Conservation (phyloP, 2,113 vertebrate genomes). For the Lagenorhynchus albirostris region DNA sequence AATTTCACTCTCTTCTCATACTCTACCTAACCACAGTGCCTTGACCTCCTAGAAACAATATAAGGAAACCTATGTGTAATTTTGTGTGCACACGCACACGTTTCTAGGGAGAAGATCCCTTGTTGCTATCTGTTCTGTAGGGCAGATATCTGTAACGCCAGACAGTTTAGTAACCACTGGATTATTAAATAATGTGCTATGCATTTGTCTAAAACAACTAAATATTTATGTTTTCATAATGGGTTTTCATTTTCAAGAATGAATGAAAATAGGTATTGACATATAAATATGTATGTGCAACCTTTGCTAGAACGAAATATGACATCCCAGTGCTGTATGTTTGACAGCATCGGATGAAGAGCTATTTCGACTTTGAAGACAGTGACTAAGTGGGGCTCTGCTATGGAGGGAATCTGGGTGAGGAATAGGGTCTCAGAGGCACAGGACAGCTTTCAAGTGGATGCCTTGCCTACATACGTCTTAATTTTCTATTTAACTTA, state of each 20-base stretch:
- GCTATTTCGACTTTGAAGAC: background rate
- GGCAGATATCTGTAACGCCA: background rate
- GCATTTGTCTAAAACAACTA: background rate
- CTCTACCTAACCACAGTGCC: background rate
- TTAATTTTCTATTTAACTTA: conserved; percentile 13
- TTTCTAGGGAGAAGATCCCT: background rate
- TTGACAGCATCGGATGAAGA: background rate
- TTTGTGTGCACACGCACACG: accelerated
- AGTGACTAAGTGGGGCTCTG: background rate
- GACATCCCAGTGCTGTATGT: accelerated
- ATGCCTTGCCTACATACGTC: background rate
- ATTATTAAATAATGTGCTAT: background rate
- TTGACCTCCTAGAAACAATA: background rate
- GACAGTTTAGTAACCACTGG: background rate
- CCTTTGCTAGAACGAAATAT: background rate
- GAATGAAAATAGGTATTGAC: background rate
- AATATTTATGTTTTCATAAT: background rate
- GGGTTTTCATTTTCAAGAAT: background rate
- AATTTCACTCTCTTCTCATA: background rate
- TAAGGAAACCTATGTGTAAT: background rate
- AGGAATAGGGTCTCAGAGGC: background rate
- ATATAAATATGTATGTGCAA: background rate
- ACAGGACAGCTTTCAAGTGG: background rate
- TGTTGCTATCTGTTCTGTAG: background rate
- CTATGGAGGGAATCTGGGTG: background rate